phyloP scores from a whole-genome alignment of 2,888 invertebrate species.

The Pheosia gnoma region DNA sequence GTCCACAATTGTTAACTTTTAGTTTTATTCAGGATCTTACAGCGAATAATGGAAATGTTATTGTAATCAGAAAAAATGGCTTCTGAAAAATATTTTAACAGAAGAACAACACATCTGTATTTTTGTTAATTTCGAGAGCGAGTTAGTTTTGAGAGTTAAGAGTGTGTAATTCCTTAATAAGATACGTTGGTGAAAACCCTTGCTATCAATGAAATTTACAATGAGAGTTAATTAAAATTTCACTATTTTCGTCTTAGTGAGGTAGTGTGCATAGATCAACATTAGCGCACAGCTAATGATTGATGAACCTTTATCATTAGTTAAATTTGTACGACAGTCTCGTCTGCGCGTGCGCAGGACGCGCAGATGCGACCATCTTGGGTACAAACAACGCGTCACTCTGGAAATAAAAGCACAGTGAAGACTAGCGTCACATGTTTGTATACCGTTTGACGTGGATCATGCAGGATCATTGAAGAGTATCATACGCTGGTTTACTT shows the following conservation, averaged over 20 bases:
- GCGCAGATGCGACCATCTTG: not conserved
- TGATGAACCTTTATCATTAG: slow-evolving; percentile 1
- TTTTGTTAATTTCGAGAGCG: no score
- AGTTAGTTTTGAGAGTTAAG: no score
- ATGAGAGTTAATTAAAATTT: not conserved
- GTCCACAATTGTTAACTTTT: no score
- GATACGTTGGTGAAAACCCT: not conserved
- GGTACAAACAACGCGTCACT: not conserved
- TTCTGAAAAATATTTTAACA: no score
- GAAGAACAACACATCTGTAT: no score
- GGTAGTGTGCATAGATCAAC: not conserved
- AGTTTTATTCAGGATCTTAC: no score
- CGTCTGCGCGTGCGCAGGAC: not conserved
- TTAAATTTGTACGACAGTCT: not conserved
- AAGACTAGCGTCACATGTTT: not conserved
- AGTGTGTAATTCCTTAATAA: no score
- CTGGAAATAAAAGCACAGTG: not conserved
- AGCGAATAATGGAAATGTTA: no score
- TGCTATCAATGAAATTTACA: not conserved
- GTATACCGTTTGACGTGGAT: not conserved
- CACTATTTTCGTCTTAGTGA: not conserved
- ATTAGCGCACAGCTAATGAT: slow-evolving; percentile 1
- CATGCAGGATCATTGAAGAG: not conserved
- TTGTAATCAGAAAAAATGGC: no score
- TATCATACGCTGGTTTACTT: not conserved